These are phyloP conservation scores for Turdus rufiventris DNA, from an alignment of 2,113 vertebrate species.

Conservation along the genomic window DNA sequence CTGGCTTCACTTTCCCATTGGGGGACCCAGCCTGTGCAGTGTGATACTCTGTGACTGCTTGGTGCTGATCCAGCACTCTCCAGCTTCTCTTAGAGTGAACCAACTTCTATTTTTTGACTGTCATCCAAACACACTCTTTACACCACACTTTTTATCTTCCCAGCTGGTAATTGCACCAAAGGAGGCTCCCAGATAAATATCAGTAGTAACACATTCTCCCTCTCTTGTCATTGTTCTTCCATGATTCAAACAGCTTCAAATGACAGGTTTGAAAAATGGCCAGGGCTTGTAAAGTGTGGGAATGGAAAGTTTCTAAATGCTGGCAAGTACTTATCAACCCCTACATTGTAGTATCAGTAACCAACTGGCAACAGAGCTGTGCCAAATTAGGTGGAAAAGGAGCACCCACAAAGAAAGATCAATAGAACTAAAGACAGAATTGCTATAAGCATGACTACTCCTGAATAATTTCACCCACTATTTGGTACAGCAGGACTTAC, in stretches of 20 bases:
- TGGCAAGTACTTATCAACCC: slow-evolving; percentile 46
- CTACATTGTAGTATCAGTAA: slow-evolving; percentile 23
- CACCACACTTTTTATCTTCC: background rate
- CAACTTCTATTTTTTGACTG: background rate
- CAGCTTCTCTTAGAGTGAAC: background rate
- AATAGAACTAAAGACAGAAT: background rate
- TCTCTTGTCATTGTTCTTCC: slow-evolving; percentile 44
- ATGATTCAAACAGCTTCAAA: slow-evolving; percentile 31
- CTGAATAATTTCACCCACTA: background rate
- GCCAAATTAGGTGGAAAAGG: slow-evolving; percentile 57
- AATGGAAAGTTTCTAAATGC: slow-evolving; percentile 60
- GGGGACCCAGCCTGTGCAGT: background rate
- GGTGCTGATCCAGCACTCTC: background rate
- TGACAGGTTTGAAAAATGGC: slow-evolving; percentile 6
- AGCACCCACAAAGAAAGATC: background rate
- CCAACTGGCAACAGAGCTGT: background rate
- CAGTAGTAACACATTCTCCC: slow-evolving; percentile 46
- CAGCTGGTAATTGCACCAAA: slow-evolving; percentile 34
- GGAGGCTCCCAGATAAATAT: slow-evolving; percentile 20
- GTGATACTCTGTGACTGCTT: background rate
- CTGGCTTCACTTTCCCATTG: background rate
- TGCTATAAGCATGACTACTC: background rate
- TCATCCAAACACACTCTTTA: background rate
- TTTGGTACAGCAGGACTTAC: background rate
- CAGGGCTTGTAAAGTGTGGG: slow-evolving; percentile 48